Evolutionary conservation across 2,888 invertebrate species (phyloP), one percentile per base, ranked within the genome.

Genomic region (Melipona beecheii): DNA sequence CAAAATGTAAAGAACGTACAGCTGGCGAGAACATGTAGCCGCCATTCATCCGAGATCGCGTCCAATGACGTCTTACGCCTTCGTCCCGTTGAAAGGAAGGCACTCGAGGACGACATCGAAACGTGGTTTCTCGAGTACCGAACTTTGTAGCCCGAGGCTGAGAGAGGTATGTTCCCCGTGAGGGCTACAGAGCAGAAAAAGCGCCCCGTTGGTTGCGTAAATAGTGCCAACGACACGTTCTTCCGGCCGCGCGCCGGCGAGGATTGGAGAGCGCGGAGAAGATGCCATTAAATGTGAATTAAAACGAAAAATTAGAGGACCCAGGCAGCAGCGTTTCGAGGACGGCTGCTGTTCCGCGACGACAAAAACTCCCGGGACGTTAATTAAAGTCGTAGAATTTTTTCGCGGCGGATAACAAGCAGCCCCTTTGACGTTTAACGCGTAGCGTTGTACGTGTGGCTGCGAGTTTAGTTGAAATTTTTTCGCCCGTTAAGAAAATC

Each of bases 341-440:
- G 52, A 24, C 36, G 24, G 50, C 73, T 43, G 68, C 27, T 75
- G 78, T 75, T 43, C 43, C 58, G 58, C 65, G 21, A 70, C 50
- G 65, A 80, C 62, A 84, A 84, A 84, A 84, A 56, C 71, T 70
- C 43, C 11, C 58, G 31, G 21, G 27, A 69, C 84, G 84, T 86
- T 86, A 86, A 86, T 86, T 86, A 86, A 86, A 84, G 84, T 84
- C 75, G 71, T 78, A 65, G 62, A 78, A 86, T 71, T 86, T 86
- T n/a, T 64, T 71, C 76, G 27, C 71, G 58, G n/a, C 65, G 68
- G 50, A 75, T 81, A 68, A 79, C 76, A 71, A 69, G 71, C 76
- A 74, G 70, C 15, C 60, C 58, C 79, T 84, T 83, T 79, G 83
- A 76, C 75, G 71, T 79, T 83, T 75, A 74, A 72, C 62, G 72